These are phyloP conservation scores for Sebastes paucispinis DNA, from an alignment of 2,797 vertebrate genomes.

Conservation along the genomic window DNA sequence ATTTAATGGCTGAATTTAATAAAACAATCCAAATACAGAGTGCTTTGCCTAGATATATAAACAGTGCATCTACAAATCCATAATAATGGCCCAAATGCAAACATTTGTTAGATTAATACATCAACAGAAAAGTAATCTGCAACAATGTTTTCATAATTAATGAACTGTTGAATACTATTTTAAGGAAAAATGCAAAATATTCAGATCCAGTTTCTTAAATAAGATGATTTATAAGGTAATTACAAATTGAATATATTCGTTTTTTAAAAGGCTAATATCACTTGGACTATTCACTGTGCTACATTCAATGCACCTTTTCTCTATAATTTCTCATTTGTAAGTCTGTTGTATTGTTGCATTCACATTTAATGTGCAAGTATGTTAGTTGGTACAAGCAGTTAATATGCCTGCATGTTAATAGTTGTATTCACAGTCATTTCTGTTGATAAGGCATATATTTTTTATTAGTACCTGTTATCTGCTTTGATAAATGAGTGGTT, in stretches of 20 bases:
- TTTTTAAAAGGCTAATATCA: neutral
- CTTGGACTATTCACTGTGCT: neutral
- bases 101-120: too few species aligned
- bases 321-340: neutral
- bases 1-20: neutral
- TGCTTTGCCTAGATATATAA: neutral
- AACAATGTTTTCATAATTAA: neutral
- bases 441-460: neutral
- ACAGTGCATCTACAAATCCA: neutral
- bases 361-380: neutral
- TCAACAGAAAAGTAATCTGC: neutral
- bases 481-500: neutral
- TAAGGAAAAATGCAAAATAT: neutral
- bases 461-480: neutral
- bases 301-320: neutral
- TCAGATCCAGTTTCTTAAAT: neutral
- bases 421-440: neutral
- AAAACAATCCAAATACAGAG: neutral
- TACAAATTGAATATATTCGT: rapidly evolving
- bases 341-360: neutral
- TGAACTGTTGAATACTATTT: neutral
- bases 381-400: neutral
- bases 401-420: neutral
- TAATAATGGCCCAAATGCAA: neutral
- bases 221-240: neutral